Base-by-base conservation (phyloP, 2,797 vertebrate species). In the Sphaeramia orbicularis region DNA sequence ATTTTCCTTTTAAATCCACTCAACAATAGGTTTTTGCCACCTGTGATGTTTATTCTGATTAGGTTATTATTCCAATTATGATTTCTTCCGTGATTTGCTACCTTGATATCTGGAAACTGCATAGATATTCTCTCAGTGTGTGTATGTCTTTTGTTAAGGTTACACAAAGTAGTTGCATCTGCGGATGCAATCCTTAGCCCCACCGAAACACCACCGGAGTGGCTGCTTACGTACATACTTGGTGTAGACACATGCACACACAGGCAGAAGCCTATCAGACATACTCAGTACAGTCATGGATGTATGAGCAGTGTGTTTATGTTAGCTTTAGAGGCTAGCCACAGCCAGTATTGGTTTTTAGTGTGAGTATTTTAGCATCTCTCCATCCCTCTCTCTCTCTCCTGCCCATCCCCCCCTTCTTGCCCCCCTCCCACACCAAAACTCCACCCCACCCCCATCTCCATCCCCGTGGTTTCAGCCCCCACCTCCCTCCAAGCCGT, bases 281-380 rank as follows among this genome's bases (percentile, higher is more conserved):
- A 14, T 18, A 14, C 49, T 27, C 44, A 10, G 13, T n/a, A 6
- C n/a, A 53, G 45, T 64, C 65, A 53, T 58, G 27, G 21, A 21
- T 60, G 49, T 14, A 48, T 92, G 95, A 93, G 86, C n/a, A 43
- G 13, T 12, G 15, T 93, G 94, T 89, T 81, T 84, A 42, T 79
- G 88, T 91, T 76, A 93, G 91, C 92, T 87, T 38, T 50, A 50
- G 61, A 52, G 57, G 77, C 74, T 82, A 75, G 71, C 65, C 41
- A 4, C 41, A 75, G 60, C 75, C 60, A 72, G 41, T 45, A 6
- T 69, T 67, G 65, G 72, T 76, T 49, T 51, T 21, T 40, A 52
- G n/a, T 59, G 51, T 61, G 63, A 58, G 78, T 78, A 78, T 70
- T 83, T 79, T 54, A 85, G 68, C 63, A 68, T 80, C 74, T 51